Base-by-base conservation (phyloP, 2,113 vertebrate species). In the Thunnus maccoyii region DNA sequence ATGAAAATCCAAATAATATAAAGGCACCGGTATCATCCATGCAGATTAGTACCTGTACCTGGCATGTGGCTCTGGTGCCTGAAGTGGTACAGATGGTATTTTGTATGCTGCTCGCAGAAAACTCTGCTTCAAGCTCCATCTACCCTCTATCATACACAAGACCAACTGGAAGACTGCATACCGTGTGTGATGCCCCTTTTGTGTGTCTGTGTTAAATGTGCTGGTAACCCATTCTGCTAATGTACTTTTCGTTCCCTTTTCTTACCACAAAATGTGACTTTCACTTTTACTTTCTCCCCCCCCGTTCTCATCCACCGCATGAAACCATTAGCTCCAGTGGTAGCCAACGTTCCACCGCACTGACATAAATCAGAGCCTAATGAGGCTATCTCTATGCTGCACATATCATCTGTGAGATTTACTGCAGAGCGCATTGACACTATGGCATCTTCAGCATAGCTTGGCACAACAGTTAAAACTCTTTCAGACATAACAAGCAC, bases 341-440 rank as follows among this genome's bases (percentile, higher is more conserved):
- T 66, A 10, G 58, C 57, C 68, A 32, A 4, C 10, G 50, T 72
- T 74, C 55, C 55, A n/a, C 51, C 5, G 18, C 48, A 4, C 68
- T 48, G 86, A 81, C 72, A 84, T 89, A 78, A 88, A 91, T 88
- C 88, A 84, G 65, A 36, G 63, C 20, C 58, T 89, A 89, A 89
- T 89, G 89, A 91, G 81, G 67, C 82, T 56, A 69, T 90, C 78
- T 91, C 83, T 82, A 88, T 87, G 80, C 86, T 55, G 57, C 67
- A 60, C 55, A 4, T 81, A 80, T 82, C 80, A 67, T 64, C 32
- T 56, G 20, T 60, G n/a, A 86, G 85, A 88, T 81, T 86, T 62
- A 81, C 65, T 15, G 61, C 85, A 46, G 54, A 13, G 25, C 36
- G 47, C 63, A 2, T 6, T 64, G 69, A 64, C 72, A 52, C 72